Evolutionary conservation across 2,888 invertebrate genomes (phyloP).

Genomic region (Imbricaverruca yamaguchii): DNA sequence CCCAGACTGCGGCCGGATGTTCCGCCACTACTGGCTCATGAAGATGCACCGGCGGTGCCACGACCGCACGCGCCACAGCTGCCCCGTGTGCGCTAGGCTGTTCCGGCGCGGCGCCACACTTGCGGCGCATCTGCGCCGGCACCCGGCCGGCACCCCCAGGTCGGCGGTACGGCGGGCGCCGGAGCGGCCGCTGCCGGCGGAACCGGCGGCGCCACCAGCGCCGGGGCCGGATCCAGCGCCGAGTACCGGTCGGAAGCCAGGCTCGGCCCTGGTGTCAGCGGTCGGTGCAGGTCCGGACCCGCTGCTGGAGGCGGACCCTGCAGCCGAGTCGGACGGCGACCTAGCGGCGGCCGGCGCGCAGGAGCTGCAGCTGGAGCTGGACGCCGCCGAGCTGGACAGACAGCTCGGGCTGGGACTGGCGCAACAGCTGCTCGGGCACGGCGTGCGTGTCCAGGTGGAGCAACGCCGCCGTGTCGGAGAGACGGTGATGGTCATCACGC

Average conservation of each 20-base stretch:
- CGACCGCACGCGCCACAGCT: neutral
- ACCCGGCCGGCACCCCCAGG: neutral
- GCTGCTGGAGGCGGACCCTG: too few relatives aligned
- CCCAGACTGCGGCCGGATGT: neutral
- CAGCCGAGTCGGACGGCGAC: neutral
- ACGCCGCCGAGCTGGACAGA: neutral
- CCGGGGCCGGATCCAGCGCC: too few relatives aligned
- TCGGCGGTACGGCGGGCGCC: neutral
- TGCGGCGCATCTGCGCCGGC: too few relatives aligned
- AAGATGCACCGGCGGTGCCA: slow-evolving; percentile 6
- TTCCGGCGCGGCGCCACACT: neutral
- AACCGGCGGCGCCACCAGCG: neutral
- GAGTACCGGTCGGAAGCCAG: too few relatives aligned
- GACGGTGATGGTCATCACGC: neutral
- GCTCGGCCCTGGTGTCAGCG: too few relatives aligned
- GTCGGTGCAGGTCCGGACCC: too few relatives aligned
- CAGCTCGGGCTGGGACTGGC: neutral
- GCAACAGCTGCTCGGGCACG: neutral
- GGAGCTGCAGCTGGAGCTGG: slow-evolving; percentile 9
- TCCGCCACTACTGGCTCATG: neutral
- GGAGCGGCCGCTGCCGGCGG: neutral
- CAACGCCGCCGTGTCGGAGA: neutral
- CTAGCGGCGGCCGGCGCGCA: neutral
- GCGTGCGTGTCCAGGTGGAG: neutral
- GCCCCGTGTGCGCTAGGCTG: neutral